These are phyloP conservation scores for Acanthosepion lycidas DNA, from an alignment of 2,888 invertebrate species.

Conservation along the genomic window DNA sequence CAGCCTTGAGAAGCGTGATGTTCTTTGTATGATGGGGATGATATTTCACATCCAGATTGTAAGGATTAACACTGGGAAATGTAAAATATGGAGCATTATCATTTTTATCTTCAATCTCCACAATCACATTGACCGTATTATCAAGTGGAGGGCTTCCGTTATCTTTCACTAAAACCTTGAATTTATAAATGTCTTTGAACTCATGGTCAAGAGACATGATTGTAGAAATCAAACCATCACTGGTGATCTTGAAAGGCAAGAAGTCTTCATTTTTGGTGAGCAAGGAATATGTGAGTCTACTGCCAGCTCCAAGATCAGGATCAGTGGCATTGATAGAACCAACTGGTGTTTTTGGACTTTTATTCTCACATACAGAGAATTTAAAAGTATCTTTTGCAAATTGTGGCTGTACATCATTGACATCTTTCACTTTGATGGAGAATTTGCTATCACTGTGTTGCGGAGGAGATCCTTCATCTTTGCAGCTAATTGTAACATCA, in stretches of 20 bases:
- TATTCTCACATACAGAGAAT: neutral
- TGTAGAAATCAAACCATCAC: neutral
- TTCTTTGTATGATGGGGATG: constrained; percentile 15
- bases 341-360: neutral
- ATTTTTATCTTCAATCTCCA: constrained; percentile 10
- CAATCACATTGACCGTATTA: constrained; percentile 12
- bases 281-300: neutral
- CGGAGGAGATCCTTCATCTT: constrained; percentile 23
- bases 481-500: constrained; percentile 22
- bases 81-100: constrained; percentile 14
- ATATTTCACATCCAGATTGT: neutral
- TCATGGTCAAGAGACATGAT: constrained; percentile 23
- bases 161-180: constrained; percentile 33
- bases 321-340: constrained; percentile 10
- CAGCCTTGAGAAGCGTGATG: neutral
- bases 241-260: neutral
- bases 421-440: constrained; percentile 12
- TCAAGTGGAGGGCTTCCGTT: constrained; percentile 1
- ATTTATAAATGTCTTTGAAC: constrained; percentile 33
- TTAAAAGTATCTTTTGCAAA: neutral
- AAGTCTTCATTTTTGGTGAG: neutral
- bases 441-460: constrained; percentile 8
- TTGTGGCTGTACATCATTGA: neutral
- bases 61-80: neutral
- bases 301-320: constrained; percentile 8